Evolutionary conservation across 2,888 invertebrate genomes (phyloP).

Genomic region (Diogma glabrata): DNA sequence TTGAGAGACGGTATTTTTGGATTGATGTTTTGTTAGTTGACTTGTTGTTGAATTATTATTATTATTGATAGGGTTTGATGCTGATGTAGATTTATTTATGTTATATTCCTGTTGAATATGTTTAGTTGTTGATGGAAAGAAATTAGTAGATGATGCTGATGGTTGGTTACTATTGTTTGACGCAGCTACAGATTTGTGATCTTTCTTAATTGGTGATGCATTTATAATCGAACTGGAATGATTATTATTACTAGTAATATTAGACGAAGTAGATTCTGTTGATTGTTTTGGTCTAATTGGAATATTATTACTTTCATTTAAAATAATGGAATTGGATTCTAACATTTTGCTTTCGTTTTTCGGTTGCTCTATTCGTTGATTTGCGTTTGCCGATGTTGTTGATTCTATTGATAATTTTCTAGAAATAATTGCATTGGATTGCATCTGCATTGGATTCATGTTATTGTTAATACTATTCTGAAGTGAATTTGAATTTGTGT

Average conservation of each 20-base stretch:
- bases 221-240: not conserved
- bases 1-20: not conserved
- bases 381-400: too few species aligned
- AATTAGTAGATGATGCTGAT: not conserved
- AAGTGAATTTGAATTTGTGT: too few species aligned
- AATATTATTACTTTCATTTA: too few species aligned
- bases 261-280: too few species aligned
- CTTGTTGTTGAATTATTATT: not conserved
- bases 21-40: slow-evolving; percentile 10
- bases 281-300: not conserved
- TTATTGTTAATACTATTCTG: too few species aligned
- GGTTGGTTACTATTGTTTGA: not conserved
- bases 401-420: too few species aligned
- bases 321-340: too few species aligned
- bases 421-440: too few species aligned
- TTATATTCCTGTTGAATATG: slow-evolving; percentile 6
- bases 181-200: slow-evolving; percentile 7
- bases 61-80: slow-evolving; percentile 5
- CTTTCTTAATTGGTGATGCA: slow-evolving; percentile 11
- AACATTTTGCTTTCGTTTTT: too few species aligned
- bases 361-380: too few species aligned
- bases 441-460: too few species aligned
- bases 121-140: not conserved
- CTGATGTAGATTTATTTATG: not conserved
- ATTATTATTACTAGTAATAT: too few species aligned